Evolutionary conservation across 1,140 invertebrate genomes (phyloP).

Genomic region (Catajapyx aquilonaris): DNA sequence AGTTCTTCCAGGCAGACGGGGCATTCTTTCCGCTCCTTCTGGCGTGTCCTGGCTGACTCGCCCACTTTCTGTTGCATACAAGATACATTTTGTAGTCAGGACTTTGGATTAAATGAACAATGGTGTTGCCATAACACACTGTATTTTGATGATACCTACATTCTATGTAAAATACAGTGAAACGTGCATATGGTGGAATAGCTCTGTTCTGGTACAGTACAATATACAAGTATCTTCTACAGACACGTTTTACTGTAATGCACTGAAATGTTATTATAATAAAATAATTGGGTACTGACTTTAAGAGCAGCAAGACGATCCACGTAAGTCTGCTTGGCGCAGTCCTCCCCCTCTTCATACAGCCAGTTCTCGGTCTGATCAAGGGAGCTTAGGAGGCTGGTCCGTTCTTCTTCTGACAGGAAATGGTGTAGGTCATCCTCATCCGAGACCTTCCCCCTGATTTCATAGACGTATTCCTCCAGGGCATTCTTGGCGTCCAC

Average conservation of each 20-base stretch:
- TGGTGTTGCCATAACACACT: too few relatives aligned
- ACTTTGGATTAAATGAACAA: too few relatives aligned
- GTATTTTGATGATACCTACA: too few relatives aligned
- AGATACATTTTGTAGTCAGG: too few relatives aligned
- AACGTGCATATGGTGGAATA: too few relatives aligned
- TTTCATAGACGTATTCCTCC: conserved; percentile 96
- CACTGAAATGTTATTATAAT: not conserved
- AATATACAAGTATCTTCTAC: too few relatives aligned
- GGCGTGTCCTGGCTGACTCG: conserved; percentile 62
- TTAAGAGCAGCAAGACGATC: conserved; percentile 39
- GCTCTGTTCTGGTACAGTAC: too few relatives aligned
- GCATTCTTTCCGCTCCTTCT: conserved; percentile 52
- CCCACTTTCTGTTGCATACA: conserved; percentile 42
- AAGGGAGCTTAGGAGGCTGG: conserved; percentile 40
- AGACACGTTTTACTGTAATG: too few relatives aligned
- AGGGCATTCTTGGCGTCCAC: conserved; percentile 88
- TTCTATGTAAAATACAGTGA: too few relatives aligned
- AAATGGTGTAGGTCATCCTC: conserved; percentile 55
- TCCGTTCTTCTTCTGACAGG: conserved; percentile 46
- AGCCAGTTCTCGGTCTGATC: conserved; percentile 87
- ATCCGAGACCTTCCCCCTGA: conserved; percentile 58
- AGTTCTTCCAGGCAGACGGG: conserved; percentile 55
- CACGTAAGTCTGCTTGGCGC: conserved; percentile 58
- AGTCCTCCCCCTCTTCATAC: conserved; percentile 85
- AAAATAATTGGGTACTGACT: conserved; percentile 26